Evolutionary conservation across 2,888 invertebrate genomes (phyloP).

Genomic region (Stictocephala bisonia): DNA sequence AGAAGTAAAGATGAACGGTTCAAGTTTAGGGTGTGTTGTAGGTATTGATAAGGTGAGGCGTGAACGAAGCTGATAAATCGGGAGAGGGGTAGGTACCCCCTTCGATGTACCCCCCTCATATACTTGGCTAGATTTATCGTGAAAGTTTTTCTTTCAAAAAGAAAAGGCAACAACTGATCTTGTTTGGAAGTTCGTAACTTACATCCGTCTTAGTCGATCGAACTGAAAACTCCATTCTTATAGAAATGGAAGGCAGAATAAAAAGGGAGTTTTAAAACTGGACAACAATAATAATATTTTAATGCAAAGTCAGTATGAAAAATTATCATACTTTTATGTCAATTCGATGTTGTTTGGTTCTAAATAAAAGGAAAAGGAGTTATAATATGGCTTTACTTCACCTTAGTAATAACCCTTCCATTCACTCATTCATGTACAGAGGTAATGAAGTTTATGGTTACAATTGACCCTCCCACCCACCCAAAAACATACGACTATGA

Average conservation of each 20-base stretch:
- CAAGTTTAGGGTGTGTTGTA: conserved; percentile 40
- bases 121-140: conserved; percentile 44
- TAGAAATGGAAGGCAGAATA: neutral
- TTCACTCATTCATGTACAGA: too few relatives aligned
- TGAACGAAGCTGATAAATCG: conserved; percentile 33
- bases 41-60: conserved; percentile 42
- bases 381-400: too few relatives aligned
- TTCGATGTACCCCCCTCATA: conserved; percentile 17
- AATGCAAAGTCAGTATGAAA: too few relatives aligned
- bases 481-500: too few relatives aligned
- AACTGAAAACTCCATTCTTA: neutral
- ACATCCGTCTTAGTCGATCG: conserved; percentile 28
- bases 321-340: too few relatives aligned
- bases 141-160: conserved; percentile 48
- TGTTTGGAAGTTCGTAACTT: conserved; percentile 43
- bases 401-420: too few relatives aligned
- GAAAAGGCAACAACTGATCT: conserved; percentile 43
- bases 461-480: too few relatives aligned
- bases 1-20: conserved; percentile 38
- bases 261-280: neutral
- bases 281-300: too few relatives aligned
- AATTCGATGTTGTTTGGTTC: too few relatives aligned
- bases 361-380: too few relatives aligned
- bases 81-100: conserved; percentile 5
- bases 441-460: too few relatives aligned